Conservation (phyloP, 2,113 vertebrate species). For the Pyxicephalus adspersus region DNA sequence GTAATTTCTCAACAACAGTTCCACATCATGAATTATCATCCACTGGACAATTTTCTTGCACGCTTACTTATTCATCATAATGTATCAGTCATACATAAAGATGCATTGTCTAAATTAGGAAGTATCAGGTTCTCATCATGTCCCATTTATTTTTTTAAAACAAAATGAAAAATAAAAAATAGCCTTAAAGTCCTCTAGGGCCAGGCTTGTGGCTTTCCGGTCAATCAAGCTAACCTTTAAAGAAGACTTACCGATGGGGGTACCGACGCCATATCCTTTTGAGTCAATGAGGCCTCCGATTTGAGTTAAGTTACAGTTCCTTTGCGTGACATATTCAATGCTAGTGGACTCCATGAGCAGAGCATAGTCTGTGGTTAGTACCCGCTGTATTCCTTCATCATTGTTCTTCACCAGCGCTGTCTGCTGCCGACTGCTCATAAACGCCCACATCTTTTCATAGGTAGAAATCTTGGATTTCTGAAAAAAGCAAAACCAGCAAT, state of each 20-base stretch:
- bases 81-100: no score
- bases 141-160: no score
- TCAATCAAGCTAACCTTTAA: no score
- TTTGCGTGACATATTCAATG: slow-evolving; percentile 97
- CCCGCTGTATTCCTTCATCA: slow-evolving; percentile 91
- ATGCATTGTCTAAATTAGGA: no score
- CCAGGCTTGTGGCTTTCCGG: no score
- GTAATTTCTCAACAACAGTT: no score
- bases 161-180: no score
- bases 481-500: slow-evolving; percentile 8
- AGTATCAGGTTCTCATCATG: no score
- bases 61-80: no score
- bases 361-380: slow-evolving; percentile 93
- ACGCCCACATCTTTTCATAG: slow-evolving; percentile 99
- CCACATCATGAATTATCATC: no score
- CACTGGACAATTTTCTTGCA: no score
- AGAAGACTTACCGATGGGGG: slow-evolving; percentile 87
- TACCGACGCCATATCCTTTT: slow-evolving; percentile 97
- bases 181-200: no score
- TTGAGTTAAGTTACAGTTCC: slow-evolving; percentile 98
- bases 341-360: slow-evolving; percentile 98
- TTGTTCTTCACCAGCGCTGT: slow-evolving; percentile 93
- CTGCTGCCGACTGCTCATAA: slow-evolving; percentile 97
- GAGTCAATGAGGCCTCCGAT: slow-evolving; percentile 96
- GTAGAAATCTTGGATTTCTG: slow-evolving; percentile 99